Evolutionary conservation across 2,113 vertebrate genomes (phyloP).

Genomic region (Acrocephalus arundinaceus): DNA sequence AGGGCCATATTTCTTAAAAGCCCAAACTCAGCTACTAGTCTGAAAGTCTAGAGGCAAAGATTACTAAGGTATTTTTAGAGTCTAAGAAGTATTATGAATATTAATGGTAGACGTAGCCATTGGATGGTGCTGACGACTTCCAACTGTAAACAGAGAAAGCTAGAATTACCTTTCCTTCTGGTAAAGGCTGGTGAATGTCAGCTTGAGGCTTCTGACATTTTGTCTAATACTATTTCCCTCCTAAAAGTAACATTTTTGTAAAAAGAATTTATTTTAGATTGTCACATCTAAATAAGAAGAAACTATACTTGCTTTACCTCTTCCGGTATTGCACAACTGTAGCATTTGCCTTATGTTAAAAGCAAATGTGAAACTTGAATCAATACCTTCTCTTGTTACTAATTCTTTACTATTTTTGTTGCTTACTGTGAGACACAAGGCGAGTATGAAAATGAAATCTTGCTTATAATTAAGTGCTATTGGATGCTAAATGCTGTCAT

Average conservation of each 20-base stretch:
- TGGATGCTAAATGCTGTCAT: neutral
- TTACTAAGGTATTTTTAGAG: neutral
- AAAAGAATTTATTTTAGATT: neutral
- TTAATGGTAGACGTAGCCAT: rapidly evolving
- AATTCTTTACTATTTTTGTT: neutral
- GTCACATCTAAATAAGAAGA: neutral
- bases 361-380: neutral
- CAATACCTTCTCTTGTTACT: neutral
- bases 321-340: neutral
- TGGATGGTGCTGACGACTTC: neutral
- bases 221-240: neutral
- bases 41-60: neutral
- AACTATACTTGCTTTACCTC: neutral
- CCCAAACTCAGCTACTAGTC: neutral
- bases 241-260: neutral
- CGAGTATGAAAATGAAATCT: neutral
- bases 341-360: neutral
- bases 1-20: neutral
- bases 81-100: neutral
- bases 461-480: neutral
- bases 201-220: neutral
- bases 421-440: neutral
- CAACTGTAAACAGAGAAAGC: neutral
- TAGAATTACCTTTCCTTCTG: neutral
- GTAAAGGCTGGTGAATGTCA: neutral